Conservation (phyloP, 2,113 vertebrate genomes). For the Pipra filicauda region DNA sequence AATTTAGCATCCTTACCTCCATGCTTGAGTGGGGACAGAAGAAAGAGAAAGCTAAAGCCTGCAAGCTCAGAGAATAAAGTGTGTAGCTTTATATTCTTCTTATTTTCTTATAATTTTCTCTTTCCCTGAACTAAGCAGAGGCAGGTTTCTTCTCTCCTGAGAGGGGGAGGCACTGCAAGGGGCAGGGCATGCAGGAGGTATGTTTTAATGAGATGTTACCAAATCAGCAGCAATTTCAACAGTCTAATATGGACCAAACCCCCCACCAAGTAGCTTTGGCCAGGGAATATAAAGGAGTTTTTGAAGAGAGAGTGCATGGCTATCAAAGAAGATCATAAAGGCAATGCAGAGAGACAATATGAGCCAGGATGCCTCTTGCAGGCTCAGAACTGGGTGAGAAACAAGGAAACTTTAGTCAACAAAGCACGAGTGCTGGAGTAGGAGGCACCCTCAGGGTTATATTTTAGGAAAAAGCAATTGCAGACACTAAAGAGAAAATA, state of each 20-base stretch:
- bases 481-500: conserved; percentile 10
- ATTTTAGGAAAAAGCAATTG: conserved; percentile 46
- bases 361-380: neutral
- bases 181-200: neutral
- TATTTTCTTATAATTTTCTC: neutral
- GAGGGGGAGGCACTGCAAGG: neutral
- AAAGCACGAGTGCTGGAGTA: neutral
- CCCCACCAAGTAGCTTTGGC: neutral
- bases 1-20: neutral
- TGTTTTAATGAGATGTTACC: neutral
- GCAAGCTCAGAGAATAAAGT: neutral
- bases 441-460: neutral
- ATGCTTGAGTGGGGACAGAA: neutral
- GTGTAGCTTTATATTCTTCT: neutral
- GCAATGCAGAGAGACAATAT: neutral
- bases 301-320: neutral
- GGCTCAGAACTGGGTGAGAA: neutral
- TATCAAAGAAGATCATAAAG: neutral
- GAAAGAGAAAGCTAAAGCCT: neutral
- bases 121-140: neutral
- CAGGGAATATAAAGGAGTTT: neutral
- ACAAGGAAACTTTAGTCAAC: neutral
- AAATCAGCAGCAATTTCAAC: neutral
- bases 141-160: neutral
- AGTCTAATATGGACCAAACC: neutral